Conservation (phyloP, 2,113 vertebrate species). For the Ondatra zibethicus region DNA sequence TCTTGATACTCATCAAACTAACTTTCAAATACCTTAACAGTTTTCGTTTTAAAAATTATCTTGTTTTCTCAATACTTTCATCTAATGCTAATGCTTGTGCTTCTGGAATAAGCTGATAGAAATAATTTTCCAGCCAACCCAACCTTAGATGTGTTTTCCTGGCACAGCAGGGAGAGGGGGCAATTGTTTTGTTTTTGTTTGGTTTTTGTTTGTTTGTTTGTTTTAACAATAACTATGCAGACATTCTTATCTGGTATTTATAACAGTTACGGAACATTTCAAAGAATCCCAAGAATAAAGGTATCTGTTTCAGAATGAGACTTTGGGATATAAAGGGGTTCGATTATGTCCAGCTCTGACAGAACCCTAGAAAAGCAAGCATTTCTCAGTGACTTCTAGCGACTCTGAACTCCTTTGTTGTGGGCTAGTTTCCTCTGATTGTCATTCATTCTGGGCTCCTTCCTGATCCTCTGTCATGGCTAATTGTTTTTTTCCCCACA, state of each 20-base stretch:
- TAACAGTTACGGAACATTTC: not conserved
- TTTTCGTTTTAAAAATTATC: not conserved
- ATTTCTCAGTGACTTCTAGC: not conserved
- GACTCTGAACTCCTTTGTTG: conserved; percentile 25
- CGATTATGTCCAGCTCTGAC: conserved; percentile 36
- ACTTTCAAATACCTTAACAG: conserved; percentile 12
- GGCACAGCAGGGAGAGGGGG: no score
- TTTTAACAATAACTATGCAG: conserved; percentile 25
- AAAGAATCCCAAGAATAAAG: conserved; percentile 41
- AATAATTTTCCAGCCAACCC: not conserved
- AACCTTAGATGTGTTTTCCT: not conserved
- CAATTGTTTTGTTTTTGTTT: no score
- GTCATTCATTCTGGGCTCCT: conserved; percentile 79
- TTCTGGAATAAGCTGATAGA: not conserved
- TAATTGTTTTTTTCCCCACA: conserved; percentile 78
- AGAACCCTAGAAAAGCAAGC: not conserved
- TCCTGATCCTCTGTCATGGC: conserved; percentile 74
- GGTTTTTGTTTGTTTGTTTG: not conserved
- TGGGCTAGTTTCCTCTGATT: conserved; percentile 74
- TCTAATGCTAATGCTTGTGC: not conserved
- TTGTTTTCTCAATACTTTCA: not conserved
- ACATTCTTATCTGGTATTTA: conserved; percentile 39
- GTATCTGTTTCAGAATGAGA: not conserved
- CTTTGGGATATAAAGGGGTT: conserved; percentile 46
- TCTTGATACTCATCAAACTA: conserved; percentile 7